Evolutionary conservation across 2,797 vertebrate genomes (phyloP).

Genomic region (Sphenopsis melanotis): DNA sequence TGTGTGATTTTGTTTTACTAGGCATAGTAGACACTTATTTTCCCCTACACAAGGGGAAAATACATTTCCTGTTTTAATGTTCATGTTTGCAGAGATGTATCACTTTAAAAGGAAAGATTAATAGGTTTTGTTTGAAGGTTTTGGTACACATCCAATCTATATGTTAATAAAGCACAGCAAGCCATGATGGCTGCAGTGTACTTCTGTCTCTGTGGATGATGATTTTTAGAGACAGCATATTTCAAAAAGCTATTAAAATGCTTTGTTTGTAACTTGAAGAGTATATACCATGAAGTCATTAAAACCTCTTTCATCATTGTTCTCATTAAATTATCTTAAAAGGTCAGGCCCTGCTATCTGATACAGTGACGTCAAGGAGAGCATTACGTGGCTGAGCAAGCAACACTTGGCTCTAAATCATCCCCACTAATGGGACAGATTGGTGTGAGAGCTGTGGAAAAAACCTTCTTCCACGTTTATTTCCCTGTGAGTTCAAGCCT

Average conservation of each 20-base stretch:
- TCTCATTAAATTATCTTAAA: background rate
- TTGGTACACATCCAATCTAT: background rate
- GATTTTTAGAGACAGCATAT: background rate
- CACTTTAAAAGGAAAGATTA: background rate
- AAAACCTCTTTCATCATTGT: background rate
- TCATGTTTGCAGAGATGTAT: background rate
- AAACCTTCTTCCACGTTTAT: background rate
- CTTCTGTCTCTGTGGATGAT: background rate
- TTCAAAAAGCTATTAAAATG: conserved; percentile 20
- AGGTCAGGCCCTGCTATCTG: background rate
- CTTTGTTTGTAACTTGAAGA: conserved; percentile 23
- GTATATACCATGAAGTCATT: background rate
- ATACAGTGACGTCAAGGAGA: background rate
- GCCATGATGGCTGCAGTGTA: background rate
- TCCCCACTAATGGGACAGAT: background rate
- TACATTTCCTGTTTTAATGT: background rate
- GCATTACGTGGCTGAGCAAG: background rate
- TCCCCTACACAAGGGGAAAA: background rate
- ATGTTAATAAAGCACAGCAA: background rate
- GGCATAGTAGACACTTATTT: background rate
- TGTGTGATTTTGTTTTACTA: background rate
- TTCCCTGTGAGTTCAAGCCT: background rate
- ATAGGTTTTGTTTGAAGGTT: background rate
- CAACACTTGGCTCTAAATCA: background rate
- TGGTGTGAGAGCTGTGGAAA: background rate